These are phyloP conservation scores for Xenopus borealis DNA, from an alignment of 2,113 vertebrate genomes.

Conservation along the genomic window DNA sequence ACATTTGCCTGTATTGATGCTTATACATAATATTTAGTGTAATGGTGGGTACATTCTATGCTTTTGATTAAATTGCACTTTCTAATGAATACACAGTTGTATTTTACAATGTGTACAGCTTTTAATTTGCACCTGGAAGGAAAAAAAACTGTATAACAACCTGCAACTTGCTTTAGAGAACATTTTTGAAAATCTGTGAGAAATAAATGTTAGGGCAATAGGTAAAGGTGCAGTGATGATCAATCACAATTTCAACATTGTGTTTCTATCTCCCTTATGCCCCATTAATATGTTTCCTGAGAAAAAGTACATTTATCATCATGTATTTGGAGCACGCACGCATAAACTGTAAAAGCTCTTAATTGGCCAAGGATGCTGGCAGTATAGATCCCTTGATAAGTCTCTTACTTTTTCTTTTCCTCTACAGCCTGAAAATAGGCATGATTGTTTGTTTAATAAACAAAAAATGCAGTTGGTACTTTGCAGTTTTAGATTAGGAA, in stretches of 20 bases:
- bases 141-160: background rate
- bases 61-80: too few species aligned
- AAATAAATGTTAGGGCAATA: constrained; percentile 11
- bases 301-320: constrained; percentile 35
- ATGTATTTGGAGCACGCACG: constrained; percentile 22
- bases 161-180: background rate
- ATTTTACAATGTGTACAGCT: too few species aligned
- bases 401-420: background rate
- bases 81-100: too few species aligned
- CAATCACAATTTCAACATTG: constrained; percentile 19
- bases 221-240: constrained; percentile 20
- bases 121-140: too few species aligned
- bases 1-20: too few species aligned
- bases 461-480: constrained; percentile 9
- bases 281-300: constrained; percentile 25
- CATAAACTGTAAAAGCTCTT: constrained; percentile 22
- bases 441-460: constrained; percentile 9
- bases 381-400: constrained; percentile 12
- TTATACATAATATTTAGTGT: too few species aligned
- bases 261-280: constrained; percentile 22
- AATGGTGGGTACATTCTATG: too few species aligned
- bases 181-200: background rate
- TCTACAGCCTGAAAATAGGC: constrained; percentile 5
- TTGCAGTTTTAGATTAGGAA: background rate
- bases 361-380: constrained; percentile 11